Evolutionary conservation across 2,888 invertebrate genomes (phyloP), one percentile per base, ranked within the genome.

Genomic region (Buathra laborator): DNA sequence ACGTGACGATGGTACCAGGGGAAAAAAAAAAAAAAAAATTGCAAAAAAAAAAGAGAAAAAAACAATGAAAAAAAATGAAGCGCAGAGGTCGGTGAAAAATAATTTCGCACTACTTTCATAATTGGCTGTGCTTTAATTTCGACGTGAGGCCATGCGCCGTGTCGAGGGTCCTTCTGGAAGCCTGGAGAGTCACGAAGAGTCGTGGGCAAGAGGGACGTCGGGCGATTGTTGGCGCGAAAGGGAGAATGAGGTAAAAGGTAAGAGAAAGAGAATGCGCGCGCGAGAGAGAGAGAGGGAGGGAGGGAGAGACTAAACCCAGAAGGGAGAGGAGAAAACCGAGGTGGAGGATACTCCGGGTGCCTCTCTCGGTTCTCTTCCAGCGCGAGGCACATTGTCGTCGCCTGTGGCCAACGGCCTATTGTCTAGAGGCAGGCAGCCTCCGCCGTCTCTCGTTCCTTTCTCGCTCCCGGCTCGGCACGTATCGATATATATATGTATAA

Each of bases 81-180:
- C 56, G 44, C 77, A 70, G 74, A 85, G 84, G 78, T 80, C 79
- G 72, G 71, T 44, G 51, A 76, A 76, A 64, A 87, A 88, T 86
- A 85, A 87, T 89, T 87, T 85, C 66, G 87, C 89, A 87, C 89
- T 87, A 88, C 90, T 92, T 92, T 92, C 37, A 59, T 59, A 92
- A 91, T 92, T 92, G 92, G 91, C 89, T 90, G 91, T 91, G 90
- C 88, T 90, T 91, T 91, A 90, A 92, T 92, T 92, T 91, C 88
- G 88, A 90, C 90, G 90, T 89, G 88, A 88, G 88, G 88, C 86
- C 89, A 79, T 78, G 87, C 90, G 90, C 90, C 87, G 88, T 86
- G 88, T 92, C 88, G 89, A 92, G 92, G 89, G 89, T 90, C 87
- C 91, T 91, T 87, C 82, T 87, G 86, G 86, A 86, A 24, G 86